Conservation (phyloP, 2,888 invertebrate species). For the Schizaphis graminum region DNA sequence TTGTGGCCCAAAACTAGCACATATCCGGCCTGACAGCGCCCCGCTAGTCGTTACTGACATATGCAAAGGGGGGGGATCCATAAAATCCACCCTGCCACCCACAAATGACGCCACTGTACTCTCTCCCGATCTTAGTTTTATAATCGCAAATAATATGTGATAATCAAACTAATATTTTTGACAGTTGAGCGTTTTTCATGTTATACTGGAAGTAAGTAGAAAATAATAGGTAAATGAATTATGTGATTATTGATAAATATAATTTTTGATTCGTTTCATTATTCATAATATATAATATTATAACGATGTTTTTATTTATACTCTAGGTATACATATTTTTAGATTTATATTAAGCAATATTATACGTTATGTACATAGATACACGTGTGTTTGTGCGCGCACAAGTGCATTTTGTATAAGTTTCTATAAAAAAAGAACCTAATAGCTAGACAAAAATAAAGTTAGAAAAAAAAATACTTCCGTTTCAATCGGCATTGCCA, state of each 20-base stretch:
- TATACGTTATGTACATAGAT: background rate
- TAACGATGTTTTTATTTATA: background rate
- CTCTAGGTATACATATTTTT: background rate
- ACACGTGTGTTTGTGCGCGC: background rate
- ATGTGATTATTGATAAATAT: background rate
- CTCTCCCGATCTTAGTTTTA: too few relatives aligned
- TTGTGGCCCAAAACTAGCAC: too few relatives aligned
- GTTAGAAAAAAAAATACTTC: background rate
- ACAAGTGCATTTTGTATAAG: background rate
- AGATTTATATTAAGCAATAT: background rate
- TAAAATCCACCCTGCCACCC: too few relatives aligned
- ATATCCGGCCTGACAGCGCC: too few relatives aligned
- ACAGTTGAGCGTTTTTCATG: background rate
- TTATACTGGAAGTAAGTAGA: background rate
- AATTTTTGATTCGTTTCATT: background rate
- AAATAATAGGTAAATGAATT: background rate
- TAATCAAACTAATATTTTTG: background rate
- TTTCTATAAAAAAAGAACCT: background rate
- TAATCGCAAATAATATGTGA: too few relatives aligned
- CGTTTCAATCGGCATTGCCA: conserved; percentile 39
- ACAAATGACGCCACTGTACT: too few relatives aligned
- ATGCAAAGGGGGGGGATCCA: too few relatives aligned
- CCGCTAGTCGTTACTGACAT: too few relatives aligned
- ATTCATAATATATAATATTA: background rate
- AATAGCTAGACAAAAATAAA: conserved; percentile 15